Evolutionary conservation across 2,113 vertebrate genomes (phyloP), one percentile per base, ranked within the genome.

Genomic region (Chaetodon auriga): DNA sequence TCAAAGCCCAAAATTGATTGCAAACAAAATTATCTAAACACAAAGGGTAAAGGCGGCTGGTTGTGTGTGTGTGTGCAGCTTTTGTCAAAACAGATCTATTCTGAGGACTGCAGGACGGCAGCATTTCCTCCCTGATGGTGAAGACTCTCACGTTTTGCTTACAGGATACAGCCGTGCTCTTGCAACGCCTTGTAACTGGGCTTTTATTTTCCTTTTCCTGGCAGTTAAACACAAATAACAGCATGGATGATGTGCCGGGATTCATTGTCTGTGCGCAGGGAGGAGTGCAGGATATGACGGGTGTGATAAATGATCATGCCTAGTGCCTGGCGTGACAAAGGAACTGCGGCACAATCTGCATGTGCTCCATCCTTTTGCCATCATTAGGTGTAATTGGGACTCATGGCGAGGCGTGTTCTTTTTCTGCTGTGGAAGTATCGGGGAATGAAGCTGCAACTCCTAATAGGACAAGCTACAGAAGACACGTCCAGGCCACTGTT

Each of bases 321-420:
- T 82, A 70, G 81, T 81, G 88, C 86, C 78, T 91, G 81, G 85
- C 80, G 87, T 94, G 93, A 94, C 93, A 93, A 93, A 91, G 84
- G 87, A 94, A 90, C 91, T 87, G 92, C 87, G 45, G 89, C 81
- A 75, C 86, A 84, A 93, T 95, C 92, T 94, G 91, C 94, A 94
- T 94, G 92, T 80, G 93, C 88, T 92, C 90, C 90, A 90, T 93
- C 91, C 91, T 92, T 90, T 92, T 46, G 84, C 94, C 85, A 94
- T 95, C 95, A 95, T 94, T 95, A 92, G 90, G 91, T 95, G 91
- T 95, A 95, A 94, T 93, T 95, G 93, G 93, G 92, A 90, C 93
- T 93, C 93, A 87, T 82, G 90, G 90, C 77, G 86, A 92, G 87
- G 85, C 75, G 41, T 82, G 89, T 89, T 91, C 87, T 80, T 84